Evolutionary conservation across 2,797 vertebrate genomes (phyloP).

Genomic region (Enteromius radiatus): DNA sequence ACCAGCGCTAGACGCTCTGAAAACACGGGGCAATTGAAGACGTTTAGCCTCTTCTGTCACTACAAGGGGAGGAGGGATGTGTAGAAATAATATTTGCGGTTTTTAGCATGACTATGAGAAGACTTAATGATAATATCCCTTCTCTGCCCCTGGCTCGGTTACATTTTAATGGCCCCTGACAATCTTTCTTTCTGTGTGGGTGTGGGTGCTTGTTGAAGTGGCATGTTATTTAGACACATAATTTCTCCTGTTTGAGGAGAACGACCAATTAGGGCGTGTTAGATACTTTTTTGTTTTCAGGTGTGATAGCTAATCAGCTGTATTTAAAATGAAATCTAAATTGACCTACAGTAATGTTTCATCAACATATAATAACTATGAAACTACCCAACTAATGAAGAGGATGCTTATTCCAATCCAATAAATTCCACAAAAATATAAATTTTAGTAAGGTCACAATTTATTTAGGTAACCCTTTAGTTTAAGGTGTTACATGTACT

Average conservation of each 20-base stretch:
- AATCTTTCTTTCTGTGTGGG: constrained; percentile 69
- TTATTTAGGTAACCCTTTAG: too few species aligned
- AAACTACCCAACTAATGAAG: background rate
- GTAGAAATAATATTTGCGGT: constrained; percentile 79
- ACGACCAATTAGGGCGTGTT: constrained; percentile 3
- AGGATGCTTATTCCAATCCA: background rate
- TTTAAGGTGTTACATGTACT: too few species aligned
- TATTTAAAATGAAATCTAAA: background rate
- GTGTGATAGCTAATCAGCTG: background rate
- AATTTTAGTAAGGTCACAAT: background rate
- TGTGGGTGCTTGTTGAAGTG: constrained; percentile 36
- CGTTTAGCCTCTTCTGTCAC: constrained; percentile 71
- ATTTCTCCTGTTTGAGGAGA: constrained; percentile 32
- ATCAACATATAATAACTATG: background rate
- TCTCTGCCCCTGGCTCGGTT: constrained; percentile 75
- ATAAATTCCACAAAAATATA: background rate
- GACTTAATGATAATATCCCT: constrained; percentile 79
- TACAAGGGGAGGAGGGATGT: constrained; percentile 55
- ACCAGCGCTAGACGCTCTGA: constrained; percentile 61
- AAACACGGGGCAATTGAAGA: constrained; percentile 67
- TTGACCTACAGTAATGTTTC: background rate
- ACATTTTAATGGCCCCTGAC: constrained; percentile 76
- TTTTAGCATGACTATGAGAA: constrained; percentile 71
- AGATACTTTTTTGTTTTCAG: constrained; percentile 4
- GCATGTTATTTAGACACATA: constrained; percentile 19